A percentile compares a stretch with the other conserved stretches of the same genome.
Conservation (phyloP, 2,888 invertebrate genomes). For the Scaptomyza reducta region DNA sequence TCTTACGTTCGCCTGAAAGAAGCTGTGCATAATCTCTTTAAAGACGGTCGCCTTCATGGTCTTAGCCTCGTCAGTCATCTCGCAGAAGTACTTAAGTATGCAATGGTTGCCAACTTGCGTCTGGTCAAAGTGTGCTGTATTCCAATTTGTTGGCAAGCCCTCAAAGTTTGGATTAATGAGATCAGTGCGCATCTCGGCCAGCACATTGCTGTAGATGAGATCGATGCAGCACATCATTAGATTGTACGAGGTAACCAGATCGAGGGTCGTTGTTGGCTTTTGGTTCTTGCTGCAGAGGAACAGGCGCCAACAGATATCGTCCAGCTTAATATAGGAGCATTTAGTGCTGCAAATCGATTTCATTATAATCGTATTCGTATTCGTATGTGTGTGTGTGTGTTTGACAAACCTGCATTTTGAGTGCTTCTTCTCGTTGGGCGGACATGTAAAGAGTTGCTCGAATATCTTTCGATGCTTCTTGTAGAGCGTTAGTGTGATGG, state of each 20-base stretch:
- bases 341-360: conserved; percentile 36
- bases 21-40: conserved; percentile 90
- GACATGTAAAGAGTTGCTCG: conserved; percentile 91
- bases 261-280: conserved; percentile 93
- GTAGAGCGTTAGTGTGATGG: conserved; percentile 96
- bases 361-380: no score
- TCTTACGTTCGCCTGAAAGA: conserved; percentile 80
- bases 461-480: conserved; percentile 96
- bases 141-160: conserved; percentile 91
- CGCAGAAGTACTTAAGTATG: conserved; percentile 92
- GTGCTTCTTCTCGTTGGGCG: conserved; percentile 83
- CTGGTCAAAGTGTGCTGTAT: conserved; percentile 85
- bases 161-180: conserved; percentile 92
- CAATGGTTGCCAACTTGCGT: conserved; percentile 88
- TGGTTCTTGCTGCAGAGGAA: conserved; percentile 95
- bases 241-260: conserved; percentile 97
- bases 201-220: conserved; percentile 94
- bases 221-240: conserved; percentile 95
- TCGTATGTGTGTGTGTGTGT: no score
- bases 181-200: conserved; percentile 91
- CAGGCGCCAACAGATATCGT: conserved; percentile 97
- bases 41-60: conserved; percentile 95
- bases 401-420: conserved; percentile 83
- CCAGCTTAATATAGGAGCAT: conserved; percentile 92
- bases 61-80: conserved; percentile 94